phyloP scores from a whole-genome alignment of 2,797 vertebrate species.

The Tapirus indicus region DNA sequence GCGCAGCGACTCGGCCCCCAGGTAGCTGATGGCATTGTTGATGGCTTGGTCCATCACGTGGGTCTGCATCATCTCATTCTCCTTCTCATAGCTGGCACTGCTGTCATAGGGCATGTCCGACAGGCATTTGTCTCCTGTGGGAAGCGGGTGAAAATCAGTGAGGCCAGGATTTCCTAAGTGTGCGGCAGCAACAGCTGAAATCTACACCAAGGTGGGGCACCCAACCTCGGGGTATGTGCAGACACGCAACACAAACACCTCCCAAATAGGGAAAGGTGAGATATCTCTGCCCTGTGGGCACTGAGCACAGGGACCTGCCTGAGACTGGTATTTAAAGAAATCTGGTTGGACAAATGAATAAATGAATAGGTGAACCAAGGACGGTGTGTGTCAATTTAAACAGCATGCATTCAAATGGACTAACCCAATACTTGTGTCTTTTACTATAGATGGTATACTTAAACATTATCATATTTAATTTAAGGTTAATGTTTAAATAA shows the following conservation, averaged over 20 bases:
- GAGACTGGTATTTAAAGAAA: accelerated
- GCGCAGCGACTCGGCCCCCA: conserved; percentile 97
- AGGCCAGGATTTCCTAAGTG: accelerated
- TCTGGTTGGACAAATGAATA: not conserved
- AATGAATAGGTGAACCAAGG: not conserved
- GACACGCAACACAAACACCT: too few relatives aligned
- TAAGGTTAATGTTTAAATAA: not conserved
- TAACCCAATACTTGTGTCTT: not conserved
- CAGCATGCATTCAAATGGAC: not conserved
- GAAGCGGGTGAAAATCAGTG: conserved; percentile 70
- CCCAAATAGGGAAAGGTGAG: not conserved
- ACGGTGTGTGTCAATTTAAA: accelerated
- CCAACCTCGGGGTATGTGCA: accelerated
- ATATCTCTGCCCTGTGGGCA: not conserved
- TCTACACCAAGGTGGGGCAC: accelerated
- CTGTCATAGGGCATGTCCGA: conserved; percentile 94
- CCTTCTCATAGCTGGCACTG: conserved; percentile 90
- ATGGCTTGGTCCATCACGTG: conserved; percentile 99
- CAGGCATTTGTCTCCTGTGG: conserved; percentile 96
- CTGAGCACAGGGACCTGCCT: accelerated
- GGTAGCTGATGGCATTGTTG: conserved; percentile 98
- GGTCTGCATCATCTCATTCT: conserved; percentile 95
- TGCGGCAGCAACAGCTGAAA: not conserved
- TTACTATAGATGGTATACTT: not conserved
- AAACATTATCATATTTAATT: not conserved